Evolutionary conservation across 2,113 vertebrate genomes (phyloP).

Genomic region (Pelodiscus sinensis): DNA sequence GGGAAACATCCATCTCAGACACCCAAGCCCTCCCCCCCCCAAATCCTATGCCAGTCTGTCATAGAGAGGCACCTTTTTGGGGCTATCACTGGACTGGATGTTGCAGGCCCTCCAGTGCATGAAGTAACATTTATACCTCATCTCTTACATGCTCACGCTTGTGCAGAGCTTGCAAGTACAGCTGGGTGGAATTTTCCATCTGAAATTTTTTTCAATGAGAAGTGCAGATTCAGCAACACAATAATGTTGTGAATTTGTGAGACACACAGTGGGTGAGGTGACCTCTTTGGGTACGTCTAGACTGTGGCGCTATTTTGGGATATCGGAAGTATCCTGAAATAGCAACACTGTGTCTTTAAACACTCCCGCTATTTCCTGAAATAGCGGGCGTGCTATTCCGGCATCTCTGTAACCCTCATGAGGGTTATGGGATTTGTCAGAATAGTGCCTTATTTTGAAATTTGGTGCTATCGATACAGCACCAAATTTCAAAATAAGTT

Average conservation of each 20-base stretch:
- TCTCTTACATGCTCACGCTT: accelerated
- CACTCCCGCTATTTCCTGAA: too few relatives aligned
- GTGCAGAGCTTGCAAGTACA: background rate
- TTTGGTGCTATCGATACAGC: too few relatives aligned
- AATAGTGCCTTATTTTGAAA: too few relatives aligned
- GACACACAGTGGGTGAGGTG: background rate
- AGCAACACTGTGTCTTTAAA: too few relatives aligned
- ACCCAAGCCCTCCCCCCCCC: background rate
- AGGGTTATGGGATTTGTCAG: too few relatives aligned
- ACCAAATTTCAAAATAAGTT: too few relatives aligned
- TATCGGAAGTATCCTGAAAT: too few relatives aligned
- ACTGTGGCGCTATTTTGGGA: too few relatives aligned
- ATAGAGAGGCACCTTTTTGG: background rate
- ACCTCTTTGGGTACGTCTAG: too few relatives aligned
- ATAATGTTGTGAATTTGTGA: background rate
- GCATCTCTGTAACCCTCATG: too few relatives aligned
- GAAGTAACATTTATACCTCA: background rate
- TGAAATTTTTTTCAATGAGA: background rate
- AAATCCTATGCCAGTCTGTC: background rate
- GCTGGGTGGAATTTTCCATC: background rate
- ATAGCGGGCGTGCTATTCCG: too few relatives aligned
- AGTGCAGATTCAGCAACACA: background rate
- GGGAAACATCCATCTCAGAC: background rate
- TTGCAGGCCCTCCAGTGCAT: accelerated
- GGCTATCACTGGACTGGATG: background rate